A percentile compares a stretch with the other conserved stretches of the same genome.
Evolutionary conservation across 2,113 vertebrate species (phyloP).

Genomic region (Lagopus muta): DNA sequence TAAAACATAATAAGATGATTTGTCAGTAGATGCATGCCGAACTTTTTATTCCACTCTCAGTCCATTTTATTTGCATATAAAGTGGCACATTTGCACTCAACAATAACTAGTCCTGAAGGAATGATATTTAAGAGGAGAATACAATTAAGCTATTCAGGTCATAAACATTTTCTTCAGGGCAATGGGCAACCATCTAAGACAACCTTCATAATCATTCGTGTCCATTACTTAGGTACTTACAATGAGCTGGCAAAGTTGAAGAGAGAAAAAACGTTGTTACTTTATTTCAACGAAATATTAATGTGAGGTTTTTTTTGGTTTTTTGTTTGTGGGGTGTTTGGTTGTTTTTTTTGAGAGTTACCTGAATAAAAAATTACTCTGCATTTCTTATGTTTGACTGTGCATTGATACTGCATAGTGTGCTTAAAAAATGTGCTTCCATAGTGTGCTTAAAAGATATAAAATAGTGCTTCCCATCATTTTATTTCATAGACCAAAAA

Average conservation of each 20-base stretch:
- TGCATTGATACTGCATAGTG: not conserved
- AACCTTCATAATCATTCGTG: slow-evolving; percentile 72
- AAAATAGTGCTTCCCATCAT: not conserved
- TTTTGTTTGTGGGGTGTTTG: too few relatives aligned
- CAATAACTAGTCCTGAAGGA: slow-evolving; percentile 79
- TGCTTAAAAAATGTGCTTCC: slow-evolving; percentile 24
- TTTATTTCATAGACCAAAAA: slow-evolving; percentile 27
- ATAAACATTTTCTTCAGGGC: slow-evolving; percentile 81
- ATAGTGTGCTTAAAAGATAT: not conserved
- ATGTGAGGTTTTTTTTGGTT: not conserved
- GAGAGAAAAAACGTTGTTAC: slow-evolving; percentile 19
- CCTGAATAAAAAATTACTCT: slow-evolving; percentile 27
- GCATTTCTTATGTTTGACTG: slow-evolving; percentile 30
- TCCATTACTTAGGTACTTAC: slow-evolving; percentile 51
- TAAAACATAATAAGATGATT: slow-evolving; percentile 77
- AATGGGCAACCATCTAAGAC: slow-evolving; percentile 69
- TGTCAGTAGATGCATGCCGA: slow-evolving; percentile 71
- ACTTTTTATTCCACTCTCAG: slow-evolving; percentile 75
- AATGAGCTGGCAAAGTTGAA: slow-evolving; percentile 54
- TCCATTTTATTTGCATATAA: slow-evolving; percentile 83
- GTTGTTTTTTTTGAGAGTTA: not conserved
- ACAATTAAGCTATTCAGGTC: slow-evolving; percentile 75
- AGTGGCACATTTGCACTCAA: slow-evolving; percentile 78
- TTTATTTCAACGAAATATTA: slow-evolving; percentile 57
- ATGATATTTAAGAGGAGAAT: slow-evolving; percentile 76